Conservation (phyloP, 1,140 invertebrate species). For the Hestina assimilis region DNA sequence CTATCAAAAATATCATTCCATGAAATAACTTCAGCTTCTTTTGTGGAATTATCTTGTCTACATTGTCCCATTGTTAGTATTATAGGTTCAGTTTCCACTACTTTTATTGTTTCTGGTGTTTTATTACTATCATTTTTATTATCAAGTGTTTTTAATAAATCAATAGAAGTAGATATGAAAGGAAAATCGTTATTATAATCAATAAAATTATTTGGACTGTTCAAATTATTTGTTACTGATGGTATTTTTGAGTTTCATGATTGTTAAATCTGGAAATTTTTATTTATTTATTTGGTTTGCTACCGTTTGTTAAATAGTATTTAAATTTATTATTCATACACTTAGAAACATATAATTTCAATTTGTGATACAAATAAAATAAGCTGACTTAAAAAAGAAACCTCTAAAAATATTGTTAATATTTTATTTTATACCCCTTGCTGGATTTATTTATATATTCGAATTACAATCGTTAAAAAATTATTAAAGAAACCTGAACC, state of each 20-base stretch:
- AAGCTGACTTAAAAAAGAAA: too few relatives aligned
- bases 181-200: not conserved
- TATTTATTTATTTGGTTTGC: not conserved
- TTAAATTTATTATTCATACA: too few relatives aligned
- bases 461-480: too few relatives aligned
- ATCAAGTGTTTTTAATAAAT: slow-evolving; percentile 1
- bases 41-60: too few relatives aligned
- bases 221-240: not conserved
- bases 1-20: slow-evolving; percentile 58
- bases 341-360: too few relatives aligned
- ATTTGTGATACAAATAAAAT: too few relatives aligned
- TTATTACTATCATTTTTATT: not conserved
- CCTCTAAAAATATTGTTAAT: too few relatives aligned
- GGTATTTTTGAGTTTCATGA: not conserved
- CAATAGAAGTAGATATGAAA: not conserved
- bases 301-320: too few relatives aligned
- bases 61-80: not conserved
- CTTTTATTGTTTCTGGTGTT: not conserved
- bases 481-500: too few relatives aligned
- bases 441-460: too few relatives aligned
- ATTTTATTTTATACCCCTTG: too few relatives aligned
- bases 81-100: not conserved
- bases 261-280: slow-evolving; percentile 4
- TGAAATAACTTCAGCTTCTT: slow-evolving; percentile 11
- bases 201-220: not conserved